Evolutionary conservation across 2,113 vertebrate species (phyloP).

Genomic region (Gobio gobio): DNA sequence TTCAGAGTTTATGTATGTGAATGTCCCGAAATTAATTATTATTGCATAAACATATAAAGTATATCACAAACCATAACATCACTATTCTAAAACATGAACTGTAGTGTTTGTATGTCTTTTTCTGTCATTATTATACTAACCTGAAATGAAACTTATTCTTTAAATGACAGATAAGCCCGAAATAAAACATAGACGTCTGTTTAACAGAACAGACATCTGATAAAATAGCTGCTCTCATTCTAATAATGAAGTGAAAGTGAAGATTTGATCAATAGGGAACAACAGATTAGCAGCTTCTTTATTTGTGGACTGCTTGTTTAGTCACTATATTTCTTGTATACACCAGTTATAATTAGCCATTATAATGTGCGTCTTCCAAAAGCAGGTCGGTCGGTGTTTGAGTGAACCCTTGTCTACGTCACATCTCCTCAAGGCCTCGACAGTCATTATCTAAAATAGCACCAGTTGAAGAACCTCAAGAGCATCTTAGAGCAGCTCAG

Average conservation of each 20-base stretch:
- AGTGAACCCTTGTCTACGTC: background rate
- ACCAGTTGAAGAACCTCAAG: background rate
- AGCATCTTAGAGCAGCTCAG: background rate
- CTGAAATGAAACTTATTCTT: background rate
- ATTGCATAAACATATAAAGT: background rate
- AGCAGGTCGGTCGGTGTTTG: background rate
- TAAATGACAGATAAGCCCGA: background rate
- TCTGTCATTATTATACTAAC: no score
- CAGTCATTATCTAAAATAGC: constrained; percentile 27
- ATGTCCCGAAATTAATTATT: background rate
- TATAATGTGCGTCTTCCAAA: background rate
- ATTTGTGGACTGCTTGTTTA: background rate
- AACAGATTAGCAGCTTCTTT: background rate
- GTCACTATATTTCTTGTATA: background rate
- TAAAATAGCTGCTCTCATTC: background rate
- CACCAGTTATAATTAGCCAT: background rate
- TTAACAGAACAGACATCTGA: background rate
- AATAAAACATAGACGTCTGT: background rate
- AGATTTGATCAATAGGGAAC: background rate
- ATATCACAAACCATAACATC: background rate
- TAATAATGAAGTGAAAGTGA: background rate
- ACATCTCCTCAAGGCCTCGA: background rate
- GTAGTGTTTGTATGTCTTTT: background rate
- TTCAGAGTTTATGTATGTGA: background rate
- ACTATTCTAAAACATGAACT: background rate